Evolutionary conservation across 2,888 invertebrate species (phyloP).

Genomic region (Noctua janthina): DNA sequence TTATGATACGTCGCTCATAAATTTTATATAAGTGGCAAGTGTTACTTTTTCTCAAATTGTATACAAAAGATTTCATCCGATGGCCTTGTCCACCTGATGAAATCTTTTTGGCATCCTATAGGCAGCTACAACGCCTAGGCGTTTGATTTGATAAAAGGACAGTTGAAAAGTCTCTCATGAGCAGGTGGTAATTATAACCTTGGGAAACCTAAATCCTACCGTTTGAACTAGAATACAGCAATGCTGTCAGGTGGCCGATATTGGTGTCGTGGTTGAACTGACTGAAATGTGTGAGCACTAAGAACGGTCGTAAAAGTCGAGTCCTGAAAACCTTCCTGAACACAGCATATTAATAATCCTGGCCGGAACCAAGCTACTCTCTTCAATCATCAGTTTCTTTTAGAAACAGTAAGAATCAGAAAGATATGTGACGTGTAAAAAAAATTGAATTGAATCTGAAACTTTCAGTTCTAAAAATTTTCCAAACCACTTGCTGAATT

Average conservation of each 20-base stretch:
- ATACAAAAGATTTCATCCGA: neutral
- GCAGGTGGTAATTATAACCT: neutral
- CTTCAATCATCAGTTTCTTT: neutral
- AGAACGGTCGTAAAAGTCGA: neutral
- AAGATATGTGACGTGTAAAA: neutral
- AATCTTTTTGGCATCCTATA: neutral
- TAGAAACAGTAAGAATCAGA: neutral
- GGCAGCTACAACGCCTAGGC: neutral
- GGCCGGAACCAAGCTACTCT: neutral
- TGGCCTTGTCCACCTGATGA: neutral
- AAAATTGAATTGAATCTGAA: neutral
- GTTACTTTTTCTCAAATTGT: neutral
- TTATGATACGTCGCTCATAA: slow-evolving; percentile 21
- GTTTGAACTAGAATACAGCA: neutral
- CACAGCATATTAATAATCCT: neutral
- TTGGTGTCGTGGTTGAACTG: neutral
- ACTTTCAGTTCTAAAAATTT: rapidly evolving
- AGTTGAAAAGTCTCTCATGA: neutral
- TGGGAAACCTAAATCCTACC: neutral
- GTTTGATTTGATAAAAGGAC: neutral
- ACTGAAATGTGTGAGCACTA: neutral
- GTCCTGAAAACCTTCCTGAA: neutral
- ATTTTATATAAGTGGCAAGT: neutral
- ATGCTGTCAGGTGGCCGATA: neutral
- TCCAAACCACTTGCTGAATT: neutral